Conservation (phyloP, 1,140 invertebrate genomes). For the Cherax quadricarinatus region DNA sequence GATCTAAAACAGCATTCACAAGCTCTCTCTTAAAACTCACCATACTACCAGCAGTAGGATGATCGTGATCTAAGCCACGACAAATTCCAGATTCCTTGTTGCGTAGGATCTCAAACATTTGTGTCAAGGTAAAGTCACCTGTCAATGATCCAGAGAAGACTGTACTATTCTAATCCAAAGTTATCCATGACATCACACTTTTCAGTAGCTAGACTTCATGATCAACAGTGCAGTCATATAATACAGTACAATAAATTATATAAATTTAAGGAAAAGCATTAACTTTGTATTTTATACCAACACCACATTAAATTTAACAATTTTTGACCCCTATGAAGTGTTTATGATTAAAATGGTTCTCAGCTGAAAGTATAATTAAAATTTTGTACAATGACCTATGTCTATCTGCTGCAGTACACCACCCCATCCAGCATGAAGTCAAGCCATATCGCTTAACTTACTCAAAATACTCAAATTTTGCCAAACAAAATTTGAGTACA, state of each 20-base stretch:
- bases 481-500: no score
- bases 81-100: slow-evolving; percentile 83
- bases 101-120: slow-evolving; percentile 85
- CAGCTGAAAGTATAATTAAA: no score
- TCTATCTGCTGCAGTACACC: no score
- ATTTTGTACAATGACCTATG: no score
- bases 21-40: slow-evolving; percentile 75
- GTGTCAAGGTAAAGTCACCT: slow-evolving; percentile 80
- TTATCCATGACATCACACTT: background rate
- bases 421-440: no score
- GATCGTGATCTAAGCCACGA: slow-evolving; percentile 78
- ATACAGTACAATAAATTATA: background rate
- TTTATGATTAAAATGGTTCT: no score
- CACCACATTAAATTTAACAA: no score
- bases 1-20: background rate
- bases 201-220: background rate
- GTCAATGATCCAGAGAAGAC: slow-evolving; percentile 37
- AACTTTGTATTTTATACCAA: no score
- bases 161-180: background rate
- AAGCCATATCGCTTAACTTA: no score
- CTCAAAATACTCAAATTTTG: no score
- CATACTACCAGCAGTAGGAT: slow-evolving; percentile 83
- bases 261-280: no score
- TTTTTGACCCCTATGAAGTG: no score
- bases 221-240: background rate